Conservation (phyloP, 2,797 vertebrate genomes). For the Threskiornis aethiopicus region DNA sequence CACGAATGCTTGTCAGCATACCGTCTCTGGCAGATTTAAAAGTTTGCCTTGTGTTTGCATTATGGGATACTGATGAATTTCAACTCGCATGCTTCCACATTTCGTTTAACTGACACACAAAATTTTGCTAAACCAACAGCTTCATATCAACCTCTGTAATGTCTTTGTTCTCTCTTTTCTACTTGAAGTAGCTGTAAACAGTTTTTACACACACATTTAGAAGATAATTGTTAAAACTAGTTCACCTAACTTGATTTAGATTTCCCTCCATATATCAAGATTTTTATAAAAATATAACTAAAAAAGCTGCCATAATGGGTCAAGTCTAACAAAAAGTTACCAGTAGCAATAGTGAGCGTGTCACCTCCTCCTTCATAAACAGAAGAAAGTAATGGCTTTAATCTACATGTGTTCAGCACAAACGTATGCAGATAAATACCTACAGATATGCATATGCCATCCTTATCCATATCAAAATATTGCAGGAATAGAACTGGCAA, state of each 20-base stretch:
- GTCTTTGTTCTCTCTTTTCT: background rate
- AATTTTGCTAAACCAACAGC: background rate
- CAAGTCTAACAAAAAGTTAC: background rate
- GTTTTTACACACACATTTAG: background rate
- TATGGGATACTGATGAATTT: background rate
- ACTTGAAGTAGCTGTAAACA: background rate
- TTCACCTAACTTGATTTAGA: background rate
- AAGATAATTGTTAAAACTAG: background rate
- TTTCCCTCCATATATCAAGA: background rate
- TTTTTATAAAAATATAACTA: background rate
- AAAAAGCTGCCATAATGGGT: background rate
- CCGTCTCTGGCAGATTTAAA: background rate
- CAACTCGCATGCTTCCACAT: background rate
- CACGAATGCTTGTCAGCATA: background rate
- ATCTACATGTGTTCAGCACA: background rate
- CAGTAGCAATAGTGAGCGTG: background rate
- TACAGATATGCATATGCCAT: background rate
- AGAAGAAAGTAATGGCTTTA: background rate
- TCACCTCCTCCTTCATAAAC: background rate
- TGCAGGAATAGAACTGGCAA: background rate
- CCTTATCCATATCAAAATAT: background rate
- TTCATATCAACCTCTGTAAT: background rate
- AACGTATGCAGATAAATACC: background rate
- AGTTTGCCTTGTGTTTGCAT: background rate
- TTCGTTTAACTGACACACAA: background rate